These are phyloP conservation scores for Laspeyria flexula DNA, from an alignment of 2,888 invertebrate genomes.

Conservation along the genomic window DNA sequence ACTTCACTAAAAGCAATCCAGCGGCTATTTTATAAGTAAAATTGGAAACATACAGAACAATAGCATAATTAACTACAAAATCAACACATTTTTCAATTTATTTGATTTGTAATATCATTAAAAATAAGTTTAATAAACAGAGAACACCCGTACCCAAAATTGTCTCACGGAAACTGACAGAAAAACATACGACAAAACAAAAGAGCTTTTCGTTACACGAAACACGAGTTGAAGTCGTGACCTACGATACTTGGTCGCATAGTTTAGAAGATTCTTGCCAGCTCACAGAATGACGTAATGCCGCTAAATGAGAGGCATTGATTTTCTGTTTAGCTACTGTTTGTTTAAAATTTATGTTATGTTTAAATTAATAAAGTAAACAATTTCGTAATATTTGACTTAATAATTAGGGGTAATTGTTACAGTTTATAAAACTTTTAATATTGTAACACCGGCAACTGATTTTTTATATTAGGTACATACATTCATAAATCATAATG, in stretches of 20 bases:
- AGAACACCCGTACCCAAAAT: conserved; percentile 58
- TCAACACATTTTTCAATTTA: conserved; percentile 9
- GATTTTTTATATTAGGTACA: no score
- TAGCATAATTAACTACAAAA: conserved; percentile 23
- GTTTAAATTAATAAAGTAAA: no score
- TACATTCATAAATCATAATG: no score
- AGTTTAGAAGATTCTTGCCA: conserved; percentile 65
- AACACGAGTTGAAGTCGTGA: conserved; percentile 13
- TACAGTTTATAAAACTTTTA: no score
- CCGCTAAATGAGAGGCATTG: conserved; percentile 31
- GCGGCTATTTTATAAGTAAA: conserved; percentile 7
- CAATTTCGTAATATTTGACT: no score
- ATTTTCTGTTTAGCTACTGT: conserved; percentile 22
- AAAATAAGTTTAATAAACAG: conserved; percentile 32
- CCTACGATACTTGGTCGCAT: conserved; percentile 53
- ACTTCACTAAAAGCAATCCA: conserved; percentile 9
- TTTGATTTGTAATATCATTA: background rate
- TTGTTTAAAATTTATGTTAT: no score
- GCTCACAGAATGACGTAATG: conserved; percentile 71
- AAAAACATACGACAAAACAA: conserved; percentile 40
- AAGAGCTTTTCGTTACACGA: conserved; percentile 23
- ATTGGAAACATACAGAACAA: conserved; percentile 54
- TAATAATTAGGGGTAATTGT: no score
- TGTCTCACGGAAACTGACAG: conserved; percentile 63
- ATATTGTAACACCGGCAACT: no score